Evolutionary conservation across 2,113 vertebrate genomes (phyloP), one percentile per base, ranked within the genome.

Genomic region (Fulica atra): DNA sequence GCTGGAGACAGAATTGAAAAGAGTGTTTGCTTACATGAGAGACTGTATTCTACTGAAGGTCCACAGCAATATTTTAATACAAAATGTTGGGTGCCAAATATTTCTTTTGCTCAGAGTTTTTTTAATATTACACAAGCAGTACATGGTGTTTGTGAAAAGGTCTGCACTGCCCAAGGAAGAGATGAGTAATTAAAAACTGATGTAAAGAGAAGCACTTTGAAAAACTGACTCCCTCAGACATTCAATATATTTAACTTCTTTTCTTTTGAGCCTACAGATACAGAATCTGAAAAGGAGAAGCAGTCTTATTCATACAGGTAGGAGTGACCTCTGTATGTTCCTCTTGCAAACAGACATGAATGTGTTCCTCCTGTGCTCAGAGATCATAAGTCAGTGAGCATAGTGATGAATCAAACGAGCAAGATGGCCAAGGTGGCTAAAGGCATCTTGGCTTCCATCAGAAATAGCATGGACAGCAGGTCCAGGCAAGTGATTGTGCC

Each of bases 241-340:
- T 56, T 76, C 57, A 61, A 42, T 38, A 35, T n/a, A 42, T 28
- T 29, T 85, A 48, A 81, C 66, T 82, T 77, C 16, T 70, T 82
- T 94, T 42, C 38, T 89, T 95, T 65, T 74, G 48, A 89, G 65
- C 29, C 20, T 76, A 18, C n/a, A 20, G 60, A 38, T 63, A 33
- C 61, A 90, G 70, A 85, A 88, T 71, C 42, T 82, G 88, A 92
- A 86, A 85, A 59, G 23, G 15, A 81, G 35, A 77, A 29, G 20
- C 19, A 24, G 36, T 63, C 56, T 87, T 89, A 63, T 74, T 91
- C 73, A 81, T 24, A 36, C 51, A 73, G 54, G 77, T 84, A 56
- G 6, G 31, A 92, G n/a, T 10, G 46, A 91, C 81, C 33, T 33
- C 16, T 81, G 64, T 81, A 53, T 81, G 77, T 89, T 86, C 50